Evolutionary conservation across 2,888 invertebrate genomes (phyloP), one percentile per base, ranked within the genome.

Genomic region (Rotaria sp.): DNA sequence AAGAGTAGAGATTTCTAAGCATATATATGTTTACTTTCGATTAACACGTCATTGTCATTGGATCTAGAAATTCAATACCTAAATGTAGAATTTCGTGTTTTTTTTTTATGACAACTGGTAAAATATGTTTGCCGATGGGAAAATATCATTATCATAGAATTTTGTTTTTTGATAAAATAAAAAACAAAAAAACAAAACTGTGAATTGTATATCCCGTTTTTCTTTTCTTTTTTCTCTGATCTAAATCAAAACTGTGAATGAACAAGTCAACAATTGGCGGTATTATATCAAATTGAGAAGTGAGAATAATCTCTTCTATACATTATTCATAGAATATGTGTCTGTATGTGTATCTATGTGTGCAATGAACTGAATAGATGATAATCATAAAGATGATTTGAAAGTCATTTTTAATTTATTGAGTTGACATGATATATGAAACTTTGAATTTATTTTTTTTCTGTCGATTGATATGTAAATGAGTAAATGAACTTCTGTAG

Each of bases 261-360:
- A 67, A 67, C 67, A 67, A 67, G 67, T 67, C 67, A 67, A 67
- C 67, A 67, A 30, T 67, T 67, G 67, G 13, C 67, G 67, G 67
- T 67, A 67, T 67, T 35, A 67, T 67, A 67, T 35, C 35, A 21
- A 67, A 67, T 67, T 67, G 67, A 67, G 67, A 67, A 67, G 67
- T 21, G 67, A 67, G 35, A 67, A 67, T 35, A 67, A 67, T 67
- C 67, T 30, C 30, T 30, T 67, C 18, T 30, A 1, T 67, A 11
- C 35, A 30, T 67, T 67, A 38, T 1, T 59, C 30, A 15, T 52
- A 52, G 8, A 24, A 11, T 24, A 50, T 50, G 13, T 50, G 15
- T 50, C 10, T 50, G 13, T 50, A 11, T 24, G 24, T 4, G 24
- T 24, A 11, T 52, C 5, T 1, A 26, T 67, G 35, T 35, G 67